These are phyloP conservation scores for Smittia sp. DNA, from an alignment of 2,888 invertebrate genomes.

Conservation along the genomic window DNA sequence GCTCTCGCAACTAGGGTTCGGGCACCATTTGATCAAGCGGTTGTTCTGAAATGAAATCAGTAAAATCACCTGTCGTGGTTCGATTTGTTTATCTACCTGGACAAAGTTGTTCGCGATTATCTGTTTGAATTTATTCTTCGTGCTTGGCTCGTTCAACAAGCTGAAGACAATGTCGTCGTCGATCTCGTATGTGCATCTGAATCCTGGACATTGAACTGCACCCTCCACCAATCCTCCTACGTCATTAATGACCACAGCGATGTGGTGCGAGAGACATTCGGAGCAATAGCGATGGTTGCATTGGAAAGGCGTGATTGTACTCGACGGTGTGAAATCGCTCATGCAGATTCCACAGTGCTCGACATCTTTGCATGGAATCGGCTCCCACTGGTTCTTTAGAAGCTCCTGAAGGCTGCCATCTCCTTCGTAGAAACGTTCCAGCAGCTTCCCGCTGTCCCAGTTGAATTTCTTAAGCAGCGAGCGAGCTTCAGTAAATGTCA, in stretches of 20 bases:
- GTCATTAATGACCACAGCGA: background rate
- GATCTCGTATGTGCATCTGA: background rate
- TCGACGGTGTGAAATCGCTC: no score
- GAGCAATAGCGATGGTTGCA: no score
- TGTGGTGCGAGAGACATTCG: background rate
- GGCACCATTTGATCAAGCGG: constrained; percentile 12
- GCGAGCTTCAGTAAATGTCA: background rate
- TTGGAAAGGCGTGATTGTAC: no score
- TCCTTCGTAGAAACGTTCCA: background rate
- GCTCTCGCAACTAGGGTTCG: background rate
- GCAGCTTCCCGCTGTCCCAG: background rate
- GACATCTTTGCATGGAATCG: background rate
- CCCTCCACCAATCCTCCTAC: background rate
- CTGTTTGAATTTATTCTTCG: background rate
- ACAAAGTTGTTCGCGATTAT: constrained; percentile 24
- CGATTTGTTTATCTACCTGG: background rate
- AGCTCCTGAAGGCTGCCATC: background rate
- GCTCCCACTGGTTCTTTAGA: background rate
- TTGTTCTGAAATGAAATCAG: background rate
- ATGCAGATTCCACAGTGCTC: background rate
- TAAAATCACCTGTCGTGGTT: background rate
- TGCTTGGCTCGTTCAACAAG: background rate
- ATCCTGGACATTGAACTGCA: background rate
- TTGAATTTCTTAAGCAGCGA: constrained; percentile 5
- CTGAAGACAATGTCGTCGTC: background rate